phyloP scores from a whole-genome alignment of 2,888 invertebrate genomes.

The Agelastica alni region DNA sequence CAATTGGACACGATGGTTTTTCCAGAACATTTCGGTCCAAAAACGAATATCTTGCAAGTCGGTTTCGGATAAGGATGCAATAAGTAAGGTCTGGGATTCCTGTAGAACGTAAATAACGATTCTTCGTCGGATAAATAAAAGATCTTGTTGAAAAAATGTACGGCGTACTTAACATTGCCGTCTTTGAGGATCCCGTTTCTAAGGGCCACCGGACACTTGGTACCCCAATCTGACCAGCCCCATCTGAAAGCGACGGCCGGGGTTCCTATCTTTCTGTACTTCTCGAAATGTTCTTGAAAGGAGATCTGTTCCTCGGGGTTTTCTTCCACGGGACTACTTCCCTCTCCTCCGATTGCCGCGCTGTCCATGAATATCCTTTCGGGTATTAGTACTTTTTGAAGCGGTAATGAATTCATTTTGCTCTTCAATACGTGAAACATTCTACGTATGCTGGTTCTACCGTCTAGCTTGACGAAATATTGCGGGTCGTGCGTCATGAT shows the following conservation, averaged over 20 bases:
- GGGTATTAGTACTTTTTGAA: conserved; percentile 51
- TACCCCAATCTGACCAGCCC: conserved; percentile 63
- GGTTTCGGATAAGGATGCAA: conserved; percentile 63
- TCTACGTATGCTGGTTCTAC: conserved; percentile 56
- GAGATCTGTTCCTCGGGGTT: conserved; percentile 24
- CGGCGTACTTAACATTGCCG: conserved; percentile 62
- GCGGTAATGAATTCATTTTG: conserved; percentile 53
- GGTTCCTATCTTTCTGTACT: conserved; percentile 44
- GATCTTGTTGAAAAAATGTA: conserved; percentile 65
- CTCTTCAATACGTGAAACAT: conserved; percentile 60
- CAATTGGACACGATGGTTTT: conserved; percentile 64
- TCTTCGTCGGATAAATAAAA: conserved; percentile 63
- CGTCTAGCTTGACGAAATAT: conserved; percentile 64
- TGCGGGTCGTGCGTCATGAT: conserved; percentile 61
- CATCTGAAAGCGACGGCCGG: conserved; percentile 53
- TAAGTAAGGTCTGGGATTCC: conserved; percentile 67
- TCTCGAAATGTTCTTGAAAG: conserved; percentile 50
- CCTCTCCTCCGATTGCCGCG: conserved; percentile 19
- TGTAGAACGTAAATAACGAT: conserved; percentile 60
- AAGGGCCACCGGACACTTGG: conserved; percentile 66
- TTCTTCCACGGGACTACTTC: not conserved
- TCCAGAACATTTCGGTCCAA: conserved; percentile 65
- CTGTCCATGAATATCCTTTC: conserved; percentile 40
- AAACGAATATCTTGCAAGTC: conserved; percentile 63
- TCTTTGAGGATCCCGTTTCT: conserved; percentile 58